Base-by-base conservation (phyloP, 1,140 invertebrate species). In the Lepidurus couesii region DNA sequence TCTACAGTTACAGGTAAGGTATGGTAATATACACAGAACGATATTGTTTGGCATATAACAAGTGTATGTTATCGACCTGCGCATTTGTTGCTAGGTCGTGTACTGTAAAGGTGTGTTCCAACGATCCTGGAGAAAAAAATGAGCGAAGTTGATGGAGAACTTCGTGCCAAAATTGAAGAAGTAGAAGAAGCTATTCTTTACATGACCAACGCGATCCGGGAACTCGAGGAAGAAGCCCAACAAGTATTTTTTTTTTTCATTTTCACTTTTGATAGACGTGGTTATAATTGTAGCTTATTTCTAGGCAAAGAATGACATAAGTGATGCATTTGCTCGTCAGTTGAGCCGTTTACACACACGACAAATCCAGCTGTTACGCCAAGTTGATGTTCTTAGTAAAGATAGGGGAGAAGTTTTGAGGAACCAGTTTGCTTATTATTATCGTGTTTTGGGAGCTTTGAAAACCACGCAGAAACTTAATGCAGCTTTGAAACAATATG, bases 181-280 rank as follows among this genome's bases (percentile, higher is more conserved):
- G 75, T 77, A n/a, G 75, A 77, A 45, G 34, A 44, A 10, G 75
- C 75, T 5, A 44, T 77, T 44, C 34, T 44, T 13, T 47, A 47
- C 42, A 47, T 77, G 24, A 45, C 75, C 7, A 77, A 26, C 44
- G 47, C 43, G 34, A 77, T 77, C 13, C 75, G 47, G 42, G 43
- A 77, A 47, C 75, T 77, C 4, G 75, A 77, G 42, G 75, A 77
- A 26, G 75, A 77, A 47, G 75, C 75, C 42, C 75, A 77, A 11
- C 42, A 42, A 10, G 53, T 65, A 16, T 65, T 21, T 16, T 65
- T 65, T 65, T 10, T 16, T 65, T 65, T 65, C 8, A 0, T 65
- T 21, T 21, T 65, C 53, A 7, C 6, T n/a, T 13, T n/a, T 65
- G 13, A n/a, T 47, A 47, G 10, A 47, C 45, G 13, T 65, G 21